phyloP scores from a whole-genome alignment of 1,140 invertebrate genomes.

The Dreissena polymorpha region DNA sequence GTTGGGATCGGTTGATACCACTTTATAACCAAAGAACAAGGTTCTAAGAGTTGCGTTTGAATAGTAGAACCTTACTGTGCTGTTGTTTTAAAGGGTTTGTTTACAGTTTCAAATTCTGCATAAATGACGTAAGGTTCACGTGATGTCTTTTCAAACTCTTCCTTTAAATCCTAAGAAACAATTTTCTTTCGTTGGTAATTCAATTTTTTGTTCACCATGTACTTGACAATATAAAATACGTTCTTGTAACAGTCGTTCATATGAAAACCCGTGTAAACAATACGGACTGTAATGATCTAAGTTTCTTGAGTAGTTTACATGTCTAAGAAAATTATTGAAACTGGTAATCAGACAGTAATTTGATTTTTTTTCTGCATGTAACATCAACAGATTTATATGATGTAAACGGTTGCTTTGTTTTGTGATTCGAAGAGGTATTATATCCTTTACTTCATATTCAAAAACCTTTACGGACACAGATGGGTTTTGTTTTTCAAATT shows the following conservation, averaged over 20 bases:
- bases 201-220: no score
- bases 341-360: slow-evolving; percentile 41
- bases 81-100: slow-evolving; percentile 28
- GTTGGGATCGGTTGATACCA: no score
- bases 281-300: slow-evolving; percentile 2
- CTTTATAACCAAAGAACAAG: no score
- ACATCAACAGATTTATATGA: slow-evolving; percentile 44
- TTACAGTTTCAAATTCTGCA: slow-evolving; percentile 51
- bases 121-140: slow-evolving; percentile 46
- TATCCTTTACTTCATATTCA: no score
- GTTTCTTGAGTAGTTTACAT: background rate
- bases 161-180: no score
- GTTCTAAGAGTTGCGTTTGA: no score
- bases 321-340: no score
- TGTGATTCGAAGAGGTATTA: no score
- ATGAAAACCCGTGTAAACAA: slow-evolving; percentile 42
- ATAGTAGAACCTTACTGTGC: slow-evolving; percentile 40
- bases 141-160: no score
- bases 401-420: slow-evolving; percentile 7
- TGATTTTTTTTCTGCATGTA: slow-evolving; percentile 23
- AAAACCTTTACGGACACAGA: no score
- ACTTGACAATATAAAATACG: slow-evolving; percentile 23
- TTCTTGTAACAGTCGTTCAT: slow-evolving; percentile 21
- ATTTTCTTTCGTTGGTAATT: no score
- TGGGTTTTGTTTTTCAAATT: no score